Percentiles rank a stretch among this genome's conserved stretches.
phyloP scores from a whole-genome alignment of 2,797 vertebrate species.

The Neopelma chrysocephalum region DNA sequence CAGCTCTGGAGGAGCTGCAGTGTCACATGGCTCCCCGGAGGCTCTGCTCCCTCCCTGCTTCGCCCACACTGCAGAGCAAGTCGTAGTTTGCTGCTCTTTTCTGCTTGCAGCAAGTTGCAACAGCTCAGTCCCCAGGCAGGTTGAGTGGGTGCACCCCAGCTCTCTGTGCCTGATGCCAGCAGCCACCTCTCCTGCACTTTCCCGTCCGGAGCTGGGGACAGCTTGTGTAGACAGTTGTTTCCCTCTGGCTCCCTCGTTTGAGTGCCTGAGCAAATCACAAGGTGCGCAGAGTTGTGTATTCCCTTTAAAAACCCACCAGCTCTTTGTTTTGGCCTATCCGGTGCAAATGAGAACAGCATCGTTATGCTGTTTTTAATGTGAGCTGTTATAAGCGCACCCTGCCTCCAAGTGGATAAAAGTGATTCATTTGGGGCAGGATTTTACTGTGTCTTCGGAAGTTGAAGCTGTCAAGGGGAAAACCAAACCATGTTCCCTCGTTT shows the following conservation, averaged over 20 bases:
- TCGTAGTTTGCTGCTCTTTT: neutral
- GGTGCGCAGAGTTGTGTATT: neutral
- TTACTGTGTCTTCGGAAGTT: neutral
- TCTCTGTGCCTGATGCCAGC: accelerated
- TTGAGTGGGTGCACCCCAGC: neutral
- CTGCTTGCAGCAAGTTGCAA: neutral
- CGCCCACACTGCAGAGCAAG: neutral
- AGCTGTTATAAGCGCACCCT: neutral
- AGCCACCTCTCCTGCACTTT: neutral
- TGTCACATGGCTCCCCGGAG: accelerated
- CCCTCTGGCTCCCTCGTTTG: neutral
- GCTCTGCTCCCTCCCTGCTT: neutral
- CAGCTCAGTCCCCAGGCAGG: neutral
- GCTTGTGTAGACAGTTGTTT: neutral
- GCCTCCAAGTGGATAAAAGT: neutral
- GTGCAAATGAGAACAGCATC: neutral
- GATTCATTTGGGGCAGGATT: neutral
- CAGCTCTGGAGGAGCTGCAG: neutral
- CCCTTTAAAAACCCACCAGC: neutral
- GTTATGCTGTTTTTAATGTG: neutral
- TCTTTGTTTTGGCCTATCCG: neutral
- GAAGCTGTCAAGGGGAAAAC: neutral
- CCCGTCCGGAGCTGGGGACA: accelerated
- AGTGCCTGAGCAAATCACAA: neutral
- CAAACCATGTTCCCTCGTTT: accelerated